Base-by-base conservation (phyloP, 2,888 invertebrate species). In the Hemaris fuciformis region DNA sequence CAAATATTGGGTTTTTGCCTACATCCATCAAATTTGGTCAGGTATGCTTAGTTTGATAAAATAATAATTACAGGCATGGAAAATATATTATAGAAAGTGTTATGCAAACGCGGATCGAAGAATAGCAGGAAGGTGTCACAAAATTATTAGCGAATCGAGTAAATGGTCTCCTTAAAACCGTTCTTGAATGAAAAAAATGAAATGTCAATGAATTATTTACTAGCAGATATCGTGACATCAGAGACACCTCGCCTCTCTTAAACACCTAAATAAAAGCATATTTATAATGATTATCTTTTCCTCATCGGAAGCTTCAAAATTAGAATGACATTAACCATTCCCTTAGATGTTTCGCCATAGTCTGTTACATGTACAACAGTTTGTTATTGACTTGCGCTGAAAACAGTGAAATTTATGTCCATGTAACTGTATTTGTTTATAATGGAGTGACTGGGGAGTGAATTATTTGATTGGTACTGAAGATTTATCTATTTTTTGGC, bases 281-380 rank as follows among this genome's bases (percentile, higher is more conserved):
- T n/a, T n/a, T n/a, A n/a, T n/a, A n/a, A n/a, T n/a, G n/a, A n/a
- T 38, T 3, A n/a, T 38, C 10, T 38, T 38, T 38, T 3, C 10
- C 2, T 38, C 38, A n/a, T 38, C 5, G 34, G 13, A 34, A 34
- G 13, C 38, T 38, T n/a, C 38, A 3, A 53, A 31, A 18, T 18
- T 18, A 76, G 73, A 34, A 70, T 79, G 69, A 75, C 74, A 25
- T 62, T 76, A 43, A 27, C 27, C 27, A 59, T 15, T 10, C 22
- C 38, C 23, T 53, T 4, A 3, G 15, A 6, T 13, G 10, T 38
- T n/a, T 38, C 38, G 15, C 20, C 20, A 43, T 10, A 53, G 18
- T 53, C 53, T 53, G 48, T 48, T 48, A n/a, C 15, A 31, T 53
- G 31, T 31, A 27, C 8, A 15, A 25, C 15, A 15, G 48, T 53